Conservation (phyloP, 1,140 invertebrate species). For the Potamilus streckersoni region DNA sequence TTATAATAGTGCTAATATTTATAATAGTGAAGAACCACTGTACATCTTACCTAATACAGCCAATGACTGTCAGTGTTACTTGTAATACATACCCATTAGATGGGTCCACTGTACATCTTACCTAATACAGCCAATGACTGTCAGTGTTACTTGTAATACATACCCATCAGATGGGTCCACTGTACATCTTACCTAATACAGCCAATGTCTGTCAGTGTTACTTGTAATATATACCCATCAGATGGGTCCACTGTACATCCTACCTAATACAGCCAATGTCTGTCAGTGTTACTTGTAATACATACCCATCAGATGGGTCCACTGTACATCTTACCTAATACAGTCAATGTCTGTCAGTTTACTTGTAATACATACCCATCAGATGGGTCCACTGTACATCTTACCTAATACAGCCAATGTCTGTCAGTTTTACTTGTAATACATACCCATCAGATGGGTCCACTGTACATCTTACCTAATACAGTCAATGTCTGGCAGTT, state of each 20-base stretch:
- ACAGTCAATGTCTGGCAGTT: too few relatives aligned
- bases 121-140: too few relatives aligned
- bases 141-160: slow-evolving; percentile 47
- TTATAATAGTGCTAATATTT: too few relatives aligned
- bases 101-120: slow-evolving; percentile 58
- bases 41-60: too few relatives aligned
- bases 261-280: too few relatives aligned
- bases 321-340: too few relatives aligned
- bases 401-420: too few relatives aligned
- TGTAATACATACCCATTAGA: slow-evolving; percentile 80
- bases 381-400: slow-evolving; percentile 68
- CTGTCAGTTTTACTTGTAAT: background rate
- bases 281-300: slow-evolving; percentile 18
- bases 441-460: too few relatives aligned
- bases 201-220: background rate
- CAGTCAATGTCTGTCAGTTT: background rate
- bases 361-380: slow-evolving; percentile 78
- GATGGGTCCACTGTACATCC: slow-evolving; percentile 68
- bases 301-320: slow-evolving; percentile 81
- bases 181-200: too few relatives aligned
- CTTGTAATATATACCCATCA: slow-evolving; percentile 78
- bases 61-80: background rate
- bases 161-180: slow-evolving; percentile 80
- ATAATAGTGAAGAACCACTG: too few relatives aligned
- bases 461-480: too few relatives aligned